phyloP scores from a whole-genome alignment of 2,113 vertebrate genomes.

The Plecturocebus donacophilus region DNA sequence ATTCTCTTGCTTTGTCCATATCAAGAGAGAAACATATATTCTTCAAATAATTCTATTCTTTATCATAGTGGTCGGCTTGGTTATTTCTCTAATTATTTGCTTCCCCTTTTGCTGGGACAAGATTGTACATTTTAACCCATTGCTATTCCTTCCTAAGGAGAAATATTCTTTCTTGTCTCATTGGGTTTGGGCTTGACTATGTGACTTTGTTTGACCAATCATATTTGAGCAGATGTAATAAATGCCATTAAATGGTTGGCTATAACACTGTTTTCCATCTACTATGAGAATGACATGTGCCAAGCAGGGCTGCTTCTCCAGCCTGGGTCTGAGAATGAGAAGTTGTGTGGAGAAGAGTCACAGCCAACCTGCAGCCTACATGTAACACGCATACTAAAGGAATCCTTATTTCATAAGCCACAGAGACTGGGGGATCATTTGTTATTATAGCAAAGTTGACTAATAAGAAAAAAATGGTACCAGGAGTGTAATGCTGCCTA shows the following conservation, averaged over 20 bases:
- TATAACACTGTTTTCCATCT: not conserved
- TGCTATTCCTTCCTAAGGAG: not conserved
- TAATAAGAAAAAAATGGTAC: not conserved
- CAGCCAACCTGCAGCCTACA: not conserved
- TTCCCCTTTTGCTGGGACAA: not conserved
- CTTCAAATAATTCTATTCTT: slow-evolving; percentile 14
- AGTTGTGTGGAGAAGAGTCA: not conserved
- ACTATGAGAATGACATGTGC: not conserved
- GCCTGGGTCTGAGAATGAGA: not conserved
- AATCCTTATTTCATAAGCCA: slow-evolving; percentile 7
- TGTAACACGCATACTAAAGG: not conserved
- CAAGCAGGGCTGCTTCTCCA: not conserved
- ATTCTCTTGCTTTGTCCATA: not conserved
- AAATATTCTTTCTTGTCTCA: not conserved
- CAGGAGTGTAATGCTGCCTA: not conserved
- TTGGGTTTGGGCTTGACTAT: not conserved
- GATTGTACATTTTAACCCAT: not conserved
- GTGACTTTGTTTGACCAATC: not conserved
- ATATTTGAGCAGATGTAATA: not conserved
- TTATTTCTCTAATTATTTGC: not conserved
- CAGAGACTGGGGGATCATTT: not conserved
- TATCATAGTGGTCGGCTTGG: not conserved
- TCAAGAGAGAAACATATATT: slow-evolving; percentile 4
- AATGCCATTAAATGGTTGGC: not conserved
- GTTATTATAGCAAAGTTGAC: not conserved